Evolutionary conservation across 2,113 vertebrate genomes (phyloP).

Genomic region (Poecilia latipinna): DNA sequence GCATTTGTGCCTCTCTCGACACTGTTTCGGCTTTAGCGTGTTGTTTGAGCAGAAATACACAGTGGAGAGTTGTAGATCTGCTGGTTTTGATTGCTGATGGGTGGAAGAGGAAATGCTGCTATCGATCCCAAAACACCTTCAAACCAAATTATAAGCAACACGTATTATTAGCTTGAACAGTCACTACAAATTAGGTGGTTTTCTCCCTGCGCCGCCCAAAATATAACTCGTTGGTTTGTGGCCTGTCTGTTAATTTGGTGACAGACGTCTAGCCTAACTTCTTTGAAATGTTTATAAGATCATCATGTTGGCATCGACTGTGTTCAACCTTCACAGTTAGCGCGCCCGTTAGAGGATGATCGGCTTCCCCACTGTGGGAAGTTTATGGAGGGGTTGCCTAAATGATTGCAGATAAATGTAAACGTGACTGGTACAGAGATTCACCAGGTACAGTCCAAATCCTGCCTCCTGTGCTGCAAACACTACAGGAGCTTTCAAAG

Average conservation of each 20-base stretch:
- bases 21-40: slow-evolving; percentile 42
- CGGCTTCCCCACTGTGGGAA: slow-evolving; percentile 70
- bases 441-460: not conserved
- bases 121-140: slow-evolving; percentile 30
- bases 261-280: slow-evolving; percentile 76
- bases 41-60: slow-evolving; percentile 36
- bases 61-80: slow-evolving; percentile 13
- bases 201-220: slow-evolving; percentile 20
- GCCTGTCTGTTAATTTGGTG: slow-evolving; percentile 74
- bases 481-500: too few species aligned
- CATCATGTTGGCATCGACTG: slow-evolving; percentile 83
- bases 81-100: slow-evolving; percentile 10
- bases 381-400: slow-evolving; percentile 51
- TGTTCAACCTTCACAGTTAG: slow-evolving; percentile 87
- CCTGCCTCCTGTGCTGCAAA: too few species aligned
- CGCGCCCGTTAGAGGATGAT: slow-evolving; percentile 85
- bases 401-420: slow-evolving; percentile 53
- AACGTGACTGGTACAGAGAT: too few species aligned
- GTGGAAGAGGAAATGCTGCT: slow-evolving; percentile 23
- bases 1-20: slow-evolving; percentile 51
- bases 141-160: slow-evolving; percentile 22
- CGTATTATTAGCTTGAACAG: not conserved
- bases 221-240: slow-evolving; percentile 53
- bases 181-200: not conserved
- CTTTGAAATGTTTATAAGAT: slow-evolving; percentile 86